Percentiles rank a stretch among this genome's conserved stretches.
Evolutionary conservation across 2,888 invertebrate genomes (phyloP).

Genomic region (Machimus atricapillus): DNA sequence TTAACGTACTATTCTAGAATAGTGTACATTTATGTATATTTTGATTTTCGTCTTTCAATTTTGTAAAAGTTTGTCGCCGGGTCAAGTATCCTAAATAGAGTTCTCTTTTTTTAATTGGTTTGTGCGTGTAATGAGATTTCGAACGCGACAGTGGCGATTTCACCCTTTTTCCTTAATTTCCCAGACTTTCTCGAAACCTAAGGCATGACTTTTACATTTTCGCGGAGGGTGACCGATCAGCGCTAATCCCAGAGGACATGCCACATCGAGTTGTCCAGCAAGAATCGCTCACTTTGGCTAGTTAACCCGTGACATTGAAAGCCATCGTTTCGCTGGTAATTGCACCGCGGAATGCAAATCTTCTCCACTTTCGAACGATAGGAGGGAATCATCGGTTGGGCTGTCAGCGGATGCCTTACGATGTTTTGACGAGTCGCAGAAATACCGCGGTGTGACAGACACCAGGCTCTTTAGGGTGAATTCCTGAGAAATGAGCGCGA

Average conservation of each 20-base stretch:
- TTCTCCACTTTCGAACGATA: slow-evolving; percentile 8
- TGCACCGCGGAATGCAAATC: slow-evolving; percentile 20
- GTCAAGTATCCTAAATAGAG: neutral
- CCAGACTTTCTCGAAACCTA: neutral
- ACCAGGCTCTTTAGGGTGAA: slow-evolving; percentile 14
- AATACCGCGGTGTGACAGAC: slow-evolving; percentile 8
- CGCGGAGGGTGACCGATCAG: slow-evolving; percentile 11
- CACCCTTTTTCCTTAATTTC: neutral
- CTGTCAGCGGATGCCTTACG: neutral
- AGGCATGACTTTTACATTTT: slow-evolving; percentile 7
- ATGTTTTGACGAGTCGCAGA: neutral
- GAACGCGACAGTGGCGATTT: neutral
- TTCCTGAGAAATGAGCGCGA: slow-evolving; percentile 21
- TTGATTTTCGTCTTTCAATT: no score
- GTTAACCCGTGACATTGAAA: slow-evolving; percentile 37
- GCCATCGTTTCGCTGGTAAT: slow-evolving; percentile 9
- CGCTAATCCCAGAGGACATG: neutral
- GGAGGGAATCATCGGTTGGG: neutral
- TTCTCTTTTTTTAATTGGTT: neutral
- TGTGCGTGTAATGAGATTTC: neutral
- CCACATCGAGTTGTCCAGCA: neutral
- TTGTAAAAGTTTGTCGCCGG: no score
- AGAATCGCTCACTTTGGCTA: neutral
- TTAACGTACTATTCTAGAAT: no score
- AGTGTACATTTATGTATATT: no score